Evolutionary conservation across 2,888 invertebrate genomes (phyloP).

Genomic region (Chesias legatella): DNA sequence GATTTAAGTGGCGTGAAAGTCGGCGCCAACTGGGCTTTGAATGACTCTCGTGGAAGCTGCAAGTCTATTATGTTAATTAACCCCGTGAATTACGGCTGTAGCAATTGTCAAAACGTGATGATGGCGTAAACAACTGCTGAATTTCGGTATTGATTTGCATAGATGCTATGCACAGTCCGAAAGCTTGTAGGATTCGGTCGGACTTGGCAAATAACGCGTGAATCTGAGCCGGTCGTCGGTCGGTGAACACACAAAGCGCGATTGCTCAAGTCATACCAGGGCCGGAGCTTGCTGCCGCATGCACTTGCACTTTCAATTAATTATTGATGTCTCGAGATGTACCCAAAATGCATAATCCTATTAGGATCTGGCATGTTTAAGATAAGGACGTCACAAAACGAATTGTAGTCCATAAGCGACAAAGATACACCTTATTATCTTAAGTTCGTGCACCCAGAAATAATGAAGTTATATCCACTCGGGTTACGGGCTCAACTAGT

Average conservation of each 20-base stretch:
- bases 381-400: too few species aligned
- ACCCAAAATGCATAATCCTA: too few species aligned
- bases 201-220: constrained; percentile 18
- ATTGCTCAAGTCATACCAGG: constrained; percentile 31
- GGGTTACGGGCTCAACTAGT: not conserved
- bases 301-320: constrained; percentile 7
- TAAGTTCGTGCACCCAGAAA: not conserved
- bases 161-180: constrained; percentile 1
- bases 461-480: not conserved
- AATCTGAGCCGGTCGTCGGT: constrained; percentile 12
- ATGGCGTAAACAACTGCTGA: constrained; percentile 11
- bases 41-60: constrained; percentile 21
- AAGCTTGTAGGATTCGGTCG: constrained; percentile 6
- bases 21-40: constrained; percentile 22
- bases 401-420: too few species aligned
- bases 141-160: constrained; percentile 12
- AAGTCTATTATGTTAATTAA: constrained; percentile 26
- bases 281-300: constrained; percentile 18
- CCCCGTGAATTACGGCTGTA: constrained; percentile 14
- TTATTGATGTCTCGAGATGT: too few species aligned
- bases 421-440: too few species aligned
- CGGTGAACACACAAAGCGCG: constrained; percentile 15
- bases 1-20: constrained; percentile 30
- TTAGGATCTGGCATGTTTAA: not conserved
- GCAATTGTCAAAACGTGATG: constrained; percentile 17